Conservation (phyloP, 2,888 invertebrate genomes). For the Hedychridium roseum region DNA sequence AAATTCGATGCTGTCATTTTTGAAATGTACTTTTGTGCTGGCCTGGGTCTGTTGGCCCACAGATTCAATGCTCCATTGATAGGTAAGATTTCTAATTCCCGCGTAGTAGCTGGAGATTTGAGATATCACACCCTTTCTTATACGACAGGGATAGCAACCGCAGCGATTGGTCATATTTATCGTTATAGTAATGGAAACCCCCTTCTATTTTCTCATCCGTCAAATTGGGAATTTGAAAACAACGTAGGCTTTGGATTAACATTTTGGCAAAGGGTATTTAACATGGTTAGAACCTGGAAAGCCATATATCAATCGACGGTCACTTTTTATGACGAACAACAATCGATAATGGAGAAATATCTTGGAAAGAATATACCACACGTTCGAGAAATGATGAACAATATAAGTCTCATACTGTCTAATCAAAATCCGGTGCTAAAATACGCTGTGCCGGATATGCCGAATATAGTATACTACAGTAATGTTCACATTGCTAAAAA, state of each 20-base stretch:
- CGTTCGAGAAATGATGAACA: conserved; percentile 25
- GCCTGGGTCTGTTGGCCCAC: conserved; percentile 66
- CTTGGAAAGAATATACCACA: conserved; percentile 30
- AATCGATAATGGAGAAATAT: conserved; percentile 21
- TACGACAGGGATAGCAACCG: too few species aligned
- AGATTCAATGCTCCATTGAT: conserved; percentile 68
- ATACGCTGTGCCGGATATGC: conserved; percentile 14
- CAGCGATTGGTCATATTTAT: too few species aligned
- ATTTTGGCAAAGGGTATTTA: conserved; percentile 28
- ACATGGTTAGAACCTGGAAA: conserved; percentile 19
- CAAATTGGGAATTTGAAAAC: conserved; percentile 36
- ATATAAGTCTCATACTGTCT: conserved; percentile 30
- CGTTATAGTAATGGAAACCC: conserved; percentile 28
- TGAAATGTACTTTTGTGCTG: conserved; percentile 66
- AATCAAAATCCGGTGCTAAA: conserved; percentile 21
- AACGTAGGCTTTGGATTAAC: conserved; percentile 19
- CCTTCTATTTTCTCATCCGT: conserved; percentile 32
- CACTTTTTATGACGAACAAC: conserved; percentile 9
- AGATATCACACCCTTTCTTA: too few species aligned
- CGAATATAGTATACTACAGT: conserved; percentile 30
- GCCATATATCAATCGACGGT: conserved; percentile 1
- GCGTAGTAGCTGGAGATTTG: too few species aligned
- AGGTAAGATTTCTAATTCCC: conserved; percentile 37
- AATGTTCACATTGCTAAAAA: conserved; percentile 21
- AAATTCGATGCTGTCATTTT: conserved; percentile 69